phyloP scores from a whole-genome alignment of 2,113 vertebrate genomes.

The Manacus vitellinus region DNA sequence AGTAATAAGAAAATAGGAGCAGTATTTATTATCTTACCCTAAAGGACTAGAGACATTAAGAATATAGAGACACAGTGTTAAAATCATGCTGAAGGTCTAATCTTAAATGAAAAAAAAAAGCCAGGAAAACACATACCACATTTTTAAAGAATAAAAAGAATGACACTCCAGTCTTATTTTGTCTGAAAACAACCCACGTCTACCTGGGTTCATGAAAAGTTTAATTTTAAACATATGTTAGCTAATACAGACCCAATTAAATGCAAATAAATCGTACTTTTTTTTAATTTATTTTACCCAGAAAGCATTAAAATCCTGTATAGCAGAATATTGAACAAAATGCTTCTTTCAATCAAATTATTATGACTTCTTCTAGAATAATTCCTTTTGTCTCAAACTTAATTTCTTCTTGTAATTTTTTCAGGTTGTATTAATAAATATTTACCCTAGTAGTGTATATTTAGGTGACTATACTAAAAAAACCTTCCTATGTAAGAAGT shows the following conservation, averaged over 20 bases:
- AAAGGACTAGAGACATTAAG: not conserved
- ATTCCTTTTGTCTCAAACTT: not conserved
- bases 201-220: not conserved
- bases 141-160: not conserved
- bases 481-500: not conserved
- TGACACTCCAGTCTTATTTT: not conserved
- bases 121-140: not conserved
- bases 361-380: not conserved
- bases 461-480: not conserved
- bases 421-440: not conserved
- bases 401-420: not conserved
- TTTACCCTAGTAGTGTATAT: not conserved
- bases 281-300: not conserved
- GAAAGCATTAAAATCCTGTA: not conserved
- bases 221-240: not conserved
- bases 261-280: not conserved
- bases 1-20: conserved; percentile 6
- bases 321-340: not conserved
- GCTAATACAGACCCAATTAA: not conserved
- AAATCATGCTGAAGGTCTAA: not conserved
- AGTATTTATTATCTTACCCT: not conserved
- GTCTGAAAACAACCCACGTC: not conserved
- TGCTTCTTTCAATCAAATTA: not conserved
- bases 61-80: not conserved
- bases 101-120: not conserved